These are phyloP conservation scores for Drosophila paranaensis DNA, from an alignment of 2,888 invertebrate genomes.

Conservation along the genomic window DNA sequence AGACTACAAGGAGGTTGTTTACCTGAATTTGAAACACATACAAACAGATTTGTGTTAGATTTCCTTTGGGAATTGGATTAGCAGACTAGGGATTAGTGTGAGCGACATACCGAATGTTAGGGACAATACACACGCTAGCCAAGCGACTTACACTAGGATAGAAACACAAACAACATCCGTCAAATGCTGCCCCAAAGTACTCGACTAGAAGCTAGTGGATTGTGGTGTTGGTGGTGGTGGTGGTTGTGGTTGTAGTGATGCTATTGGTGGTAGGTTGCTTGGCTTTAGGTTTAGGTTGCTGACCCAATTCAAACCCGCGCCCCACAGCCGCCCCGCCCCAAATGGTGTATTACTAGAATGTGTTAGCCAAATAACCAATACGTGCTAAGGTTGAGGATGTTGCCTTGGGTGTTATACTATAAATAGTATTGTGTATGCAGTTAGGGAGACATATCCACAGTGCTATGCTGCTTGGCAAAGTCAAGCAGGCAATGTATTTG, in stretches of 20 bases:
- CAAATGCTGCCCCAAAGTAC: constrained; percentile 60
- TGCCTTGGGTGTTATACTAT: constrained; percentile 30
- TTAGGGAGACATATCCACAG: constrained; percentile 60
- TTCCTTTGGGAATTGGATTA: constrained; percentile 40
- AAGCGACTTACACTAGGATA: constrained; percentile 72
- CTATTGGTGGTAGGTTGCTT: constrained; percentile 44
- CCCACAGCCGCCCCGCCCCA: constrained; percentile 35
- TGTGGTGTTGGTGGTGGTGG: constrained; percentile 35
- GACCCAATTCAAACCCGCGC: constrained; percentile 18
- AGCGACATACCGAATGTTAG: constrained; percentile 35
- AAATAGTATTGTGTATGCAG: constrained; percentile 41
- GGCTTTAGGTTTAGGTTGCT: constrained; percentile 30
- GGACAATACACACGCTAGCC: constrained; percentile 50
- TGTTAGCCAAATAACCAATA: constrained; percentile 72
- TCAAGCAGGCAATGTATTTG: constrained; percentile 84
- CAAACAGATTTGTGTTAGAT: constrained; percentile 7
- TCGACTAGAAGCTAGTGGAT: constrained; percentile 54
- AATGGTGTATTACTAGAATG: constrained; percentile 50
- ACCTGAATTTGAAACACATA: constrained; percentile 2
- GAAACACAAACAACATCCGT: constrained; percentile 61
- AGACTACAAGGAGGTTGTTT: background rate
- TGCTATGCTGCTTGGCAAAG: constrained; percentile 83
- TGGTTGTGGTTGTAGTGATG: constrained; percentile 36
- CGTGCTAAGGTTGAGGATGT: constrained; percentile 44
- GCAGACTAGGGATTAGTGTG: constrained; percentile 37